Evolutionary conservation across 2,113 vertebrate species (phyloP).

Genomic region (Cyanistes caeruleus): DNA sequence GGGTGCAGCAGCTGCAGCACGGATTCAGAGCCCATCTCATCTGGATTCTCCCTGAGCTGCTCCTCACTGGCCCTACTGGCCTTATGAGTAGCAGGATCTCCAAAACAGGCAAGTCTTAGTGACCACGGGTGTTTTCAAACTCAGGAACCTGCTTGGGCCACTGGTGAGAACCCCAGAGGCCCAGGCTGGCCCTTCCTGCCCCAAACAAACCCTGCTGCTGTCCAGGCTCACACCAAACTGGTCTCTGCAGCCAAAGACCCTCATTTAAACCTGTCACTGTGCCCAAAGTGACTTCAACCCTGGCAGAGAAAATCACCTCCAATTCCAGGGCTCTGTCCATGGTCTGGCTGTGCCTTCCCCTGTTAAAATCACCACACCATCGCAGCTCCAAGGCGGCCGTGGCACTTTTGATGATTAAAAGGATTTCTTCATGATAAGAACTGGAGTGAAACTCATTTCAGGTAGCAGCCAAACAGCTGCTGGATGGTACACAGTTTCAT

Average conservation of each 20-base stretch:
- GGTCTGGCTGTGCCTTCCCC: not conserved
- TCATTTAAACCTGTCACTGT: not conserved
- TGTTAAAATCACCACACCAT: not conserved
- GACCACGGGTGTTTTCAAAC: not conserved
- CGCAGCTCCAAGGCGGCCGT: not conserved
- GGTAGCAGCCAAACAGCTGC: constrained; percentile 57
- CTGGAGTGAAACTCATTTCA: constrained; percentile 64
- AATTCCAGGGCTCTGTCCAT: not conserved
- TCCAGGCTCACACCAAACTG: not conserved
- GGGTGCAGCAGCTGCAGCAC: not conserved
- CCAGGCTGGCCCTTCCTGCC: not conserved
- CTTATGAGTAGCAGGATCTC: not conserved
- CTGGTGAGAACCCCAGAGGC: not conserved
- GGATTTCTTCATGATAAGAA: constrained; percentile 54
- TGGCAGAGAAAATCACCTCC: not conserved
- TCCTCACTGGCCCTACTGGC: not conserved
- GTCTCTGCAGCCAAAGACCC: not conserved
- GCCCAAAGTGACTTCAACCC: not conserved
- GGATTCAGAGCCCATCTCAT: not conserved
- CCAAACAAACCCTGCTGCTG: not conserved
- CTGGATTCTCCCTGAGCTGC: not conserved
- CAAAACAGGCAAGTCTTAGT: not conserved
- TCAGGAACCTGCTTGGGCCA: not conserved
- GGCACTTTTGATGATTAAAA: constrained; percentile 46
- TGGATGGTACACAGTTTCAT: constrained; percentile 54